phyloP scores from a whole-genome alignment of 2,888 invertebrate species.

The Pilophorus perplexus region DNA sequence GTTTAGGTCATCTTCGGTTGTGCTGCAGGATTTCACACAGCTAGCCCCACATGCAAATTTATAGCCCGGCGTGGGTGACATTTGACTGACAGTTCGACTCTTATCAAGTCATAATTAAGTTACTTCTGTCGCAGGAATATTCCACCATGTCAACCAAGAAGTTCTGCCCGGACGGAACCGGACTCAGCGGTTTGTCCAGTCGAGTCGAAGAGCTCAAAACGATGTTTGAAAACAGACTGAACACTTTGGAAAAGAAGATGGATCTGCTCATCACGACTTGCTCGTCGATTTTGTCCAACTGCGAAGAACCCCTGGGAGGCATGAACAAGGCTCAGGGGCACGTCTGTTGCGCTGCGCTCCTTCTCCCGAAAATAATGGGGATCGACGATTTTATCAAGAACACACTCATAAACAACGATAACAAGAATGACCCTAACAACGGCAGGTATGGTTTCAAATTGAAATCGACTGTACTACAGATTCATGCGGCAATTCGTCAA shows the following conservation, averaged over 20 bases:
- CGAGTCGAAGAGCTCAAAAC: conserved; percentile 34
- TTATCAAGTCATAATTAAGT: too few relatives aligned
- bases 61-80: too few relatives aligned
- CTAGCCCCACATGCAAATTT: too few relatives aligned
- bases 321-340: conserved; percentile 29
- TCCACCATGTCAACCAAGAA: conserved; percentile 13
- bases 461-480: too few relatives aligned
- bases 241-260: conserved; percentile 43
- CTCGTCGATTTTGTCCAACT: conserved; percentile 42
- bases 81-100: too few relatives aligned
- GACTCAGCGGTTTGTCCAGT: conserved; percentile 12
- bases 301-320: conserved; percentile 28
- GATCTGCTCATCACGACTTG: conserved; percentile 44
- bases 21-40: too few relatives aligned
- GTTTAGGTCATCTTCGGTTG: too few relatives aligned
- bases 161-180: conserved; percentile 24
- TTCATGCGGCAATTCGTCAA: too few relatives aligned
- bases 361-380: conserved; percentile 40
- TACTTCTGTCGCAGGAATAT: conserved; percentile 26
- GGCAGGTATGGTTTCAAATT: too few relatives aligned
- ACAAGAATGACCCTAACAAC: not conserved
- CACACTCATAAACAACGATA: conserved; percentile 14
- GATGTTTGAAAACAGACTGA: conserved; percentile 42
- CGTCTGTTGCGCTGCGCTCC: conserved; percentile 40
- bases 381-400: conserved; percentile 42